phyloP scores from a whole-genome alignment of 2,888 invertebrate species.

The Lissocephala sabroskyi region DNA sequence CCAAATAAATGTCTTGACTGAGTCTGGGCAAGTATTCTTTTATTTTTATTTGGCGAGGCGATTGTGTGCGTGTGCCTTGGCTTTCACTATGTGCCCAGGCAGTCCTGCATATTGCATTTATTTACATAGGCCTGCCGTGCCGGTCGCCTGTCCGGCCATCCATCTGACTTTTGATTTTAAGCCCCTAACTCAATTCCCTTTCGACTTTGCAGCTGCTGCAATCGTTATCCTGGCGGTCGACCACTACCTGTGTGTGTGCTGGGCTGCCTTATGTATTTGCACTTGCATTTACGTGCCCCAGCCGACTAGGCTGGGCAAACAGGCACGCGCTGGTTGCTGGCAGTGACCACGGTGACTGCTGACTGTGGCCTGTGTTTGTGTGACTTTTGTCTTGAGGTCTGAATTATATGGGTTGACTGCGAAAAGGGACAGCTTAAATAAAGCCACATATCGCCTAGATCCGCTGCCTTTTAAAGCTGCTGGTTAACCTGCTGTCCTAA shows the following conservation, averaged over 20 bases:
- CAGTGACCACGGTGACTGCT: slow-evolving; percentile 32
- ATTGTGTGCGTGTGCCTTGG: too few species aligned
- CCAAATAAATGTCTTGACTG: slow-evolving; percentile 32
- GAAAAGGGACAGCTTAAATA: neutral
- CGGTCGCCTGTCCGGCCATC: slow-evolving; percentile 10
- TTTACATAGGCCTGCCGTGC: slow-evolving; percentile 53
- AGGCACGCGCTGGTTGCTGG: slow-evolving; percentile 26
- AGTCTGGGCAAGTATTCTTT: slow-evolving; percentile 9
- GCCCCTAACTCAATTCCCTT: slow-evolving; percentile 56
- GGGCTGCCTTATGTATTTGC: slow-evolving; percentile 29
- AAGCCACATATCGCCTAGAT: neutral
- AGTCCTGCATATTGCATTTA: slow-evolving; percentile 58
- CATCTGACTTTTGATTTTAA: slow-evolving; percentile 57
- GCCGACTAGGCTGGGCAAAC: slow-evolving; percentile 36
- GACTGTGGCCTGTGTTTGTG: slow-evolving; percentile 10
- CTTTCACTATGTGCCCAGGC: too few species aligned
- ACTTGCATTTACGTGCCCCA: slow-evolving; percentile 47
- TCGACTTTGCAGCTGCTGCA: slow-evolving; percentile 25
- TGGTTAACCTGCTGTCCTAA: neutral
- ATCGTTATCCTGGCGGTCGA: slow-evolving; percentile 27
- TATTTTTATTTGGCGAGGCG: slow-evolving; percentile 21
- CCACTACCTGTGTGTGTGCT: neutral
- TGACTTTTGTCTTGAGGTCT: slow-evolving; percentile 38
- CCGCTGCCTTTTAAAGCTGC: neutral
- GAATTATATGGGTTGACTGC: slow-evolving; percentile 24